A percentile compares a stretch with the other conserved stretches of the same genome.
phyloP scores from a whole-genome alignment of 2,113 vertebrate species.

The Tympanuchus pallidicinctus region DNA sequence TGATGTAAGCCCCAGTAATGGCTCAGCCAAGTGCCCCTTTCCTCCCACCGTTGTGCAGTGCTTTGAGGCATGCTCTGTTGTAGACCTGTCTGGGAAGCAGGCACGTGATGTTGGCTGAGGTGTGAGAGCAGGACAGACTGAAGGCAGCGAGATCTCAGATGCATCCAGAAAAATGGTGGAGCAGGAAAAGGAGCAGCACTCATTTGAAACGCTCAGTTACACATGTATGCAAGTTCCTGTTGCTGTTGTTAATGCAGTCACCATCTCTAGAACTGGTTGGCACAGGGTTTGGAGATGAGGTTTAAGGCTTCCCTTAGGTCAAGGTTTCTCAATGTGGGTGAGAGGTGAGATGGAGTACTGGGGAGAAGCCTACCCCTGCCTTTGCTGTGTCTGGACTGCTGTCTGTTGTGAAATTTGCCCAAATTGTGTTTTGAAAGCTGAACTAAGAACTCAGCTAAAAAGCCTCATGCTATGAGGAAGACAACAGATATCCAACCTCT shows the following conservation, averaged over 20 bases:
- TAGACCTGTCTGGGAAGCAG: background rate
- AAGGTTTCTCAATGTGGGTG: background rate
- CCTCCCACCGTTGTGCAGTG: background rate
- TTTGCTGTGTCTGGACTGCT: background rate
- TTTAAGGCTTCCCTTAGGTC: background rate
- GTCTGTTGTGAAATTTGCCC: background rate
- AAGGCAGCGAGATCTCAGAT: background rate
- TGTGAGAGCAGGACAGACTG: background rate
- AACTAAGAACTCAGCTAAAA: background rate
- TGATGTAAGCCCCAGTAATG: conserved; percentile 78
- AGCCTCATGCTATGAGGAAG: background rate
- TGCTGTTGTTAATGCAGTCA: background rate
- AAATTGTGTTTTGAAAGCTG: background rate
- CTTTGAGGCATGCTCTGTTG: background rate
- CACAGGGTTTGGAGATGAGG: background rate
- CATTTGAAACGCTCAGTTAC: background rate
- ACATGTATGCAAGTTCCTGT: rapidly evolving
- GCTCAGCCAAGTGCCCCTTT: background rate
- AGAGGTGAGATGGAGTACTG: rapidly evolving
- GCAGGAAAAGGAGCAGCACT: background rate
- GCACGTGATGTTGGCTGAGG: background rate
- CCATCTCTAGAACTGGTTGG: background rate
- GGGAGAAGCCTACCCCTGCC: background rate
- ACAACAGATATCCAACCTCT: background rate
- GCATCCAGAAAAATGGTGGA: background rate